Conservation (phyloP, 2,797 vertebrate species). For the Periophthalmus magnuspinnatus region DNA sequence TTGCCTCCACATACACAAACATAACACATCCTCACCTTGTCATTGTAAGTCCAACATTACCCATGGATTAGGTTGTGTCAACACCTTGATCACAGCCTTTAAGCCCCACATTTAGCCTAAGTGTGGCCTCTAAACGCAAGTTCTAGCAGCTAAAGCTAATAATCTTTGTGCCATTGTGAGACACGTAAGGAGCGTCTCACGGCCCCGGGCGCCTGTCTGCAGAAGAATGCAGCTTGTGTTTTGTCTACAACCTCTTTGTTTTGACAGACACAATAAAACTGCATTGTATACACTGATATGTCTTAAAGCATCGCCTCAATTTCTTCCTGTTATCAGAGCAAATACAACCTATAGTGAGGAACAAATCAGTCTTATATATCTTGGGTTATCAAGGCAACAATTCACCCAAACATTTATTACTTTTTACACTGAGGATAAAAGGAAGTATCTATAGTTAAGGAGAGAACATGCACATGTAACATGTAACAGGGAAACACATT, state of each 20-base stretch:
- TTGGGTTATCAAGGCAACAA: no score
- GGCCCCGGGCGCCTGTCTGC: conserved; percentile 45
- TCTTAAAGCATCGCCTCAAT: not conserved
- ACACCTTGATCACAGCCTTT: conserved; percentile 49
- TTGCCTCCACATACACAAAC: not conserved
- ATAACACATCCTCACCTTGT: conserved; percentile 12
- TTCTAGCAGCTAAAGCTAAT: conserved; percentile 30
- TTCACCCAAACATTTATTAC: no score
- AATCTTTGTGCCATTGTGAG: conserved; percentile 57
- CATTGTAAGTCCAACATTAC: conserved; percentile 30
- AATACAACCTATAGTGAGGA: no score
- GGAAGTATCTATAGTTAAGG: no score
- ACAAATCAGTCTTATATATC: no score
- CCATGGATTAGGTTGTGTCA: conserved; percentile 34
- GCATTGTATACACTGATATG: not conserved
- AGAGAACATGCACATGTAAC: no score
- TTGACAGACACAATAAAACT: conserved; percentile 29
- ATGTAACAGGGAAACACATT: no score
- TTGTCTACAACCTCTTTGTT: conserved; percentile 40
- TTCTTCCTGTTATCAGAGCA: no score
- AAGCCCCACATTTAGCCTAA: conserved; percentile 42
- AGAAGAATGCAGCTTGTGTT: conserved; percentile 53
- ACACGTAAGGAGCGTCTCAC: conserved; percentile 39
- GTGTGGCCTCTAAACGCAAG: conserved; percentile 39
- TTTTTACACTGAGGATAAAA: no score